Evolutionary conservation across 1,140 invertebrate species (phyloP).

Genomic region (Stegodyphus dumicola): DNA sequence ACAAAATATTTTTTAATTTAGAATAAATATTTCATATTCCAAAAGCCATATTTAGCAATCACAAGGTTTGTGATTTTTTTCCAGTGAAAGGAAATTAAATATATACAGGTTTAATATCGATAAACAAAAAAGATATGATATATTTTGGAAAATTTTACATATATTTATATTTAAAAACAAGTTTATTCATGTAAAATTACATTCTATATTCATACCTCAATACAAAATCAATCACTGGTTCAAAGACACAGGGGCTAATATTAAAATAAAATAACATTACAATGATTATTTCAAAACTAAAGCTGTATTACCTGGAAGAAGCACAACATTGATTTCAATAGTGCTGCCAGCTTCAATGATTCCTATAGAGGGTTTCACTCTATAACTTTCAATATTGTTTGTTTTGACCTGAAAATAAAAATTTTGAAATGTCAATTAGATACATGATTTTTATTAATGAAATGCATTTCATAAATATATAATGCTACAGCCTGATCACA

Average conservation of each 20-base stretch:
- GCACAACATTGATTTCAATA: slow-evolving; percentile 49
- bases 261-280: no score
- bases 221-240: no score
- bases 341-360: slow-evolving; percentile 23
- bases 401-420: slow-evolving; percentile 43
- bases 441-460: not conserved
- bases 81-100: not conserved
- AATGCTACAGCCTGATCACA: no score
- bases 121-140: not conserved
- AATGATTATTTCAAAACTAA: not conserved
- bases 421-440: not conserved
- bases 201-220: no score
- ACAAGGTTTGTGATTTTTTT: not conserved
- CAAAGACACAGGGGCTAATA: no score
- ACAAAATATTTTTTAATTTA: no score
- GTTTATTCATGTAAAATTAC: no score
- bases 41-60: not conserved
- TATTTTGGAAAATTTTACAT: not conserved
- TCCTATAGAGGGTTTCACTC: slow-evolving; percentile 52
- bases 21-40: no score
- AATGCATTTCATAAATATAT: not conserved
- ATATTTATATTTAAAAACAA: no score
- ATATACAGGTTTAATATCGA: no score
- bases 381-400: slow-evolving; percentile 55
- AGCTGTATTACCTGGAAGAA: slow-evolving; percentile 22